These are phyloP conservation scores for Aptenodytes forsteri DNA, from an alignment of 2,113 vertebrate genomes.

Conservation along the genomic window DNA sequence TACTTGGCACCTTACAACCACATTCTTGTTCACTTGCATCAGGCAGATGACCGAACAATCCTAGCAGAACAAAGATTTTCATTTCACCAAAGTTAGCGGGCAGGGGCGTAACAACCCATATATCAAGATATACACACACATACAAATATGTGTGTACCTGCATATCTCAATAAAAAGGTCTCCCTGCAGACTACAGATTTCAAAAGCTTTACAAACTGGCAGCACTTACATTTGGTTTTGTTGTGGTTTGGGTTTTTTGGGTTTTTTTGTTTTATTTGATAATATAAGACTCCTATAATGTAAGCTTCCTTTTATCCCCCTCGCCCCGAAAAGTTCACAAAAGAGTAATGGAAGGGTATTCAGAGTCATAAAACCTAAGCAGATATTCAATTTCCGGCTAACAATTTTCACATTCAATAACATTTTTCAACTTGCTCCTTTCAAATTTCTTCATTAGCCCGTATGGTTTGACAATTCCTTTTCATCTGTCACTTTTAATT, in stretches of 20 bases:
- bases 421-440: not conserved
- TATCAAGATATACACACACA: not conserved
- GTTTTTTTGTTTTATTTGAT: not conserved
- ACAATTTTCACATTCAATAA: not conserved
- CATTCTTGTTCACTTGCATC: not conserved
- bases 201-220: not conserved
- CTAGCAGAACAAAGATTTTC: not conserved
- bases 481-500: not conserved
- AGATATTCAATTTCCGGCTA: not conserved
- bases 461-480: not conserved
- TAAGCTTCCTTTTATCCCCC: not conserved
- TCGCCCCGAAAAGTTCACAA: not conserved
- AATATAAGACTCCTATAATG: not conserved
- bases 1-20: not conserved
- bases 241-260: no score
- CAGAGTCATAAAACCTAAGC: not conserved
- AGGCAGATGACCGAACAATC: not conserved
- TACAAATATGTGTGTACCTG: fast-evolving
- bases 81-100: not conserved
- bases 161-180: not conserved
- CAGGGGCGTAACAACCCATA: not conserved
- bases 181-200: not conserved
- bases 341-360: not conserved
- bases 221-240: not conserved
- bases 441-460: not conserved